Percentiles rank a stretch among this genome's conserved stretches.
Evolutionary conservation across 2,888 invertebrate genomes (phyloP).

Genomic region (Catonia carolina): DNA sequence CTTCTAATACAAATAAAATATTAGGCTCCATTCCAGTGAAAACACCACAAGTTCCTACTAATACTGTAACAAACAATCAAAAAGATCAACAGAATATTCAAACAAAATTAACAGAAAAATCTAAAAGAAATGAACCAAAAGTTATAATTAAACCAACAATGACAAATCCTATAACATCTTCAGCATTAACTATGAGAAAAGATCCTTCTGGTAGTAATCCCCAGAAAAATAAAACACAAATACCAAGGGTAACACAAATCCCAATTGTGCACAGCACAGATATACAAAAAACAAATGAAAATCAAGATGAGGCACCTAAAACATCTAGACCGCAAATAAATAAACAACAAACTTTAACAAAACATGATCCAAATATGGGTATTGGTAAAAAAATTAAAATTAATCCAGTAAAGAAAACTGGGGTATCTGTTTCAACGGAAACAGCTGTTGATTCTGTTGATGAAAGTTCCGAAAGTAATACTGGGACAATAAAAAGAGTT

Average conservation of each 20-base stretch:
- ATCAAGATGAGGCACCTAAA: slow-evolving; percentile 25
- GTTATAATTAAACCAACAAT: slow-evolving; percentile 55
- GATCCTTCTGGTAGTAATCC: slow-evolving; percentile 21
- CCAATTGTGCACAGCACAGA: slow-evolving; percentile 23
- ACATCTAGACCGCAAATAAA: slow-evolving; percentile 23
- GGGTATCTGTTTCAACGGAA: slow-evolving; percentile 24
- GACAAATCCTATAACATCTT: slow-evolving; percentile 39
- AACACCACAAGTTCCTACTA: slow-evolving; percentile 1
- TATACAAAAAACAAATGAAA: too few relatives aligned
- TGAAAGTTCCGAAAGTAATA: neutral
- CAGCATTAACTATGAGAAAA: slow-evolving; percentile 37
- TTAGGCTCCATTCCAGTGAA: slow-evolving; percentile 41
- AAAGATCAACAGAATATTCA: neutral
- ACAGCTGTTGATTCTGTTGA: slow-evolving; percentile 17
- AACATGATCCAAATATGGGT: slow-evolving; percentile 17
- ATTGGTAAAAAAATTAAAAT: slow-evolving; percentile 27
- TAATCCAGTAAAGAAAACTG: slow-evolving; percentile 32
- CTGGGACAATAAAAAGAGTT: slow-evolving; percentile 23
- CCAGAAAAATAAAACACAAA: slow-evolving; percentile 22
- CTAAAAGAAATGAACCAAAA: slow-evolving; percentile 46
- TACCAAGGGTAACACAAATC: slow-evolving; percentile 30
- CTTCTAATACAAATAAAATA: slow-evolving; percentile 43
- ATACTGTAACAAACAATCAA: neutral
- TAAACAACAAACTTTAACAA: slow-evolving; percentile 17
- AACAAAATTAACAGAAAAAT: neutral